Percentiles rank a stretch among this genome's conserved stretches.
phyloP scores from a whole-genome alignment of 2,888 invertebrate species.

The Chloroclysta siterata region DNA sequence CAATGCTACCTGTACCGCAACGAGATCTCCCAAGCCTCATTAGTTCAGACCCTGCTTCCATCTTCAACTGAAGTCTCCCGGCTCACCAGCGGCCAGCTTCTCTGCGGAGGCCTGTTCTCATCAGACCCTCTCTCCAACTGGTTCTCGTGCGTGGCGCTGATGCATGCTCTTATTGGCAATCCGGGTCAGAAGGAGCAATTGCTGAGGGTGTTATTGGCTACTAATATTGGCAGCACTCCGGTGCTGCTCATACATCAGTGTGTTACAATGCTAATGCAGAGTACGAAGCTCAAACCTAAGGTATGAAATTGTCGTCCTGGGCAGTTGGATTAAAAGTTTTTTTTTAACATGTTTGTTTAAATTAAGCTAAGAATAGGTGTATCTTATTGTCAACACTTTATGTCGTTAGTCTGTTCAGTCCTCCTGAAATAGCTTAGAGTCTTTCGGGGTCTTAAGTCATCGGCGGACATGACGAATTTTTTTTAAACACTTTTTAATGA shows the following conservation, averaged over 20 bases:
- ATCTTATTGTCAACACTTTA: too few species aligned
- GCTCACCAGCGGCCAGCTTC: constrained; percentile 93
- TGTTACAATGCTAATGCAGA: constrained; percentile 92
- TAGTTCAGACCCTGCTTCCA: constrained; percentile 96
- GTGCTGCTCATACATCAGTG: constrained; percentile 96
- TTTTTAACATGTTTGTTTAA: too few species aligned
- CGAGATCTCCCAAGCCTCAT: constrained; percentile 92
- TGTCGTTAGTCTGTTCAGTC: too few species aligned
- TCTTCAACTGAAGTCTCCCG: constrained; percentile 90
- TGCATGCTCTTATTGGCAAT: constrained; percentile 95
- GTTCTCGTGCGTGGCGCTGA: constrained; percentile 96
- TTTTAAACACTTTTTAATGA: too few species aligned
- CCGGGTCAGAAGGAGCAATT: constrained; percentile 94
- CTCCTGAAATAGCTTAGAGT: too few species aligned
- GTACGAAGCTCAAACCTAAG: constrained; percentile 91
- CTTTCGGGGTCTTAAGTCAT: too few species aligned
- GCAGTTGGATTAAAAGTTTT: too few species aligned
- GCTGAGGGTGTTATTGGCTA: constrained; percentile 94
- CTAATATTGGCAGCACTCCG: constrained; percentile 92
- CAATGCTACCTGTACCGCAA: constrained; percentile 98
- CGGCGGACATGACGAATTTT: too few species aligned
- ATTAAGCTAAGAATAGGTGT: too few species aligned
- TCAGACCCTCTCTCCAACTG: constrained; percentile 95
- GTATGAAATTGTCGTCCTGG: constrained; percentile 57
- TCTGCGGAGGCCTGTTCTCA: constrained; percentile 97